phyloP scores from a whole-genome alignment of 2,113 vertebrate genomes.

The Trachemys scripta region DNA sequence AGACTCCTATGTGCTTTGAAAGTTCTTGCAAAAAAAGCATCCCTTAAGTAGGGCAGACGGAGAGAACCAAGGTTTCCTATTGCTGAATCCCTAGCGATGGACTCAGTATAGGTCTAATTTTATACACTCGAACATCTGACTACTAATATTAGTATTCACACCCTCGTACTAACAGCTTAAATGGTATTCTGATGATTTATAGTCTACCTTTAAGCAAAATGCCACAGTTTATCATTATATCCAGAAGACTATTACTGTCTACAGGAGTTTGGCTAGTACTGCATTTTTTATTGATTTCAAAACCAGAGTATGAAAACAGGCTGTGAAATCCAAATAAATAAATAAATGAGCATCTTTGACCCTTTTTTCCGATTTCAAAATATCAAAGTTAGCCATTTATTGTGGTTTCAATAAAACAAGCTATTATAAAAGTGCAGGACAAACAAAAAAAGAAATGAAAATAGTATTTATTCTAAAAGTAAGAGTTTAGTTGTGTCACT shows the following conservation, averaged over 20 bases:
- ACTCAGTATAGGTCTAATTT: background rate
- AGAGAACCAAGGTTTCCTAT: background rate
- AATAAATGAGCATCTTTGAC: background rate
- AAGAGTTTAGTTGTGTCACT: background rate
- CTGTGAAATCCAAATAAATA: background rate
- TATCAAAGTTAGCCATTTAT: background rate
- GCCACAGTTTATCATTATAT: slow-evolving; percentile 4
- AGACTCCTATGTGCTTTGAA: background rate
- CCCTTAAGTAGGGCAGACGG: background rate
- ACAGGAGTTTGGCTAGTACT: background rate
- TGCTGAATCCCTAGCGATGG: background rate
- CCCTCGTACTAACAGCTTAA: background rate
- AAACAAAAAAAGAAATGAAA: background rate
- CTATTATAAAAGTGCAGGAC: background rate
- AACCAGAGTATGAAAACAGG: background rate
- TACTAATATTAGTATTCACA: slow-evolving; percentile 29
- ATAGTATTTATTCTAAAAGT: background rate
- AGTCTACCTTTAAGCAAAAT: slow-evolving; percentile 43
- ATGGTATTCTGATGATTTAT: slow-evolving; percentile 27
- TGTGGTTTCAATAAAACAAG: background rate
- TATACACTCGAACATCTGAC: background rate
- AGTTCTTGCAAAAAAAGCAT: background rate
- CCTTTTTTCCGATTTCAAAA: background rate
- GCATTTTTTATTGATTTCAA: slow-evolving; percentile 6
- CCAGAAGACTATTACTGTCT: slow-evolving; percentile 10